Base-by-base conservation (phyloP, 2,113 vertebrate species). In the Bambusicola thoracicus region DNA sequence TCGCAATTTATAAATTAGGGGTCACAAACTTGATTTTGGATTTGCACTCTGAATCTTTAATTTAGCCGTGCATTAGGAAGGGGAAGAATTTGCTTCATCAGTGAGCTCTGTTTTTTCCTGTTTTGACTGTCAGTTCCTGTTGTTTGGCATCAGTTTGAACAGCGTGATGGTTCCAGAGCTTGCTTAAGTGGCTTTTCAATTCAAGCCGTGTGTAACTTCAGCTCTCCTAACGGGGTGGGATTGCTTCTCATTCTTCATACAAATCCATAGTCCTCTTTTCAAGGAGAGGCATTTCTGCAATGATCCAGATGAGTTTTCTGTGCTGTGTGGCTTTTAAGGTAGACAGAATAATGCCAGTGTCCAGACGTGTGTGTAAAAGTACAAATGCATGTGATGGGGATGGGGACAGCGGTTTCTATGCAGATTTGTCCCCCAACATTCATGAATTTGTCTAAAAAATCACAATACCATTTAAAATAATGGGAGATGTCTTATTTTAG, bases 171-270 rank as follows among this genome's bases (percentile, higher is more conserved):
- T 80, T 91, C 34, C 29, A 34, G 67, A 73, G 32, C 36, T 80
- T n/a, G 5, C 81, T 86, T 70, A 41, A 91, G 34, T 36, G 63
- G 41, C 38, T 69, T 68, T 94, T 82, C 67, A 91, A 2, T 87
- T 65, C 15, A 5, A 1, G 2, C 36, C n/a, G 32, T 3, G 1
- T 61, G 48, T 55, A 75, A 24, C 41, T 55, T 89, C 0, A 0
- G n/a, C 43, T 41, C 15, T 63, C 34, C 30, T 36, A 70, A 30
- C 49, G 6, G 68, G 18, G 12, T 51, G 48, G 34, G 49, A 38
- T 38, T 51, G 46, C 43, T 79, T 70, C 30, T 59, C 8, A 3
- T 34, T 16, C 20, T 55, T 13, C 41, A 6, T 72, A 34, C 25
- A 19, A 51, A 53, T 38, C 38, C 13, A 8, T 4, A 24, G 25